A percentile compares a stretch with the other conserved stretches of the same genome.
Conservation (phyloP, 2,797 vertebrate species). For the Chromobotia macracanthus region DNA sequence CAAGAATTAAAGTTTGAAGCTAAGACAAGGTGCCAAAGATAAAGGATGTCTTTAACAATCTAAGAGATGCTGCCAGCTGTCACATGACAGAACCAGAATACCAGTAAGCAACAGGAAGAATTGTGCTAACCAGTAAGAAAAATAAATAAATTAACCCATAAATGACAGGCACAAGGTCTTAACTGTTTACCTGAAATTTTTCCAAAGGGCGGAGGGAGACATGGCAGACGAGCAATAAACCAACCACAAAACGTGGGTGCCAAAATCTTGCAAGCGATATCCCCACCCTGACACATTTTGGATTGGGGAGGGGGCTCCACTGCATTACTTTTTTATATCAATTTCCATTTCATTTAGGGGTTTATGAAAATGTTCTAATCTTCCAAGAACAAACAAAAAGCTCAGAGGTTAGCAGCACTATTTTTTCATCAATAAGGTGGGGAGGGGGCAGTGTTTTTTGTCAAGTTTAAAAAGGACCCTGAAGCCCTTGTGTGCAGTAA, state of each 20-base stretch:
- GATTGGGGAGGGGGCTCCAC: conserved; percentile 14
- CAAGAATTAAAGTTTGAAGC: neutral
- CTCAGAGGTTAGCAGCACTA: conserved; percentile 28
- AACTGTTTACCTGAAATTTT: conserved; percentile 33
- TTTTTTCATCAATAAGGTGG: conserved; percentile 20
- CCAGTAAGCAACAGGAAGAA: conserved; percentile 38
- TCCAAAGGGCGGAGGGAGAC: conserved; percentile 41
- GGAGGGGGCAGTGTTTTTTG: conserved; percentile 32
- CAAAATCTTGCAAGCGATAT: conserved; percentile 37
- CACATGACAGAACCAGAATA: too few species aligned
- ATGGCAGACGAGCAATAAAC: conserved; percentile 48
- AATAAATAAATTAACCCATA: conserved; percentile 27
- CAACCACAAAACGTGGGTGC: conserved; percentile 17
- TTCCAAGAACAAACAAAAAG: conserved; percentile 36
- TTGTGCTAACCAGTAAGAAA: conserved; percentile 58
- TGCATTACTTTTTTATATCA: conserved; percentile 42
- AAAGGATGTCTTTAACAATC: too few species aligned
- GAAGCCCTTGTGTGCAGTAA: conserved; percentile 31
- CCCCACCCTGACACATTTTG: conserved; percentile 37
- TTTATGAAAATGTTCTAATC: conserved; percentile 52
- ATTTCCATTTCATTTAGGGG: conserved; percentile 59
- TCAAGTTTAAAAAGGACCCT: conserved; percentile 36
- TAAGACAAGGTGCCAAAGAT: too few species aligned
- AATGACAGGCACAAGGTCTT: conserved; percentile 48
- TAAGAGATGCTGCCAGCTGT: too few species aligned